These are phyloP conservation scores for Oxyteleia sp. DNA, from an alignment of 2,888 invertebrate genomes.

Conservation along the genomic window DNA sequence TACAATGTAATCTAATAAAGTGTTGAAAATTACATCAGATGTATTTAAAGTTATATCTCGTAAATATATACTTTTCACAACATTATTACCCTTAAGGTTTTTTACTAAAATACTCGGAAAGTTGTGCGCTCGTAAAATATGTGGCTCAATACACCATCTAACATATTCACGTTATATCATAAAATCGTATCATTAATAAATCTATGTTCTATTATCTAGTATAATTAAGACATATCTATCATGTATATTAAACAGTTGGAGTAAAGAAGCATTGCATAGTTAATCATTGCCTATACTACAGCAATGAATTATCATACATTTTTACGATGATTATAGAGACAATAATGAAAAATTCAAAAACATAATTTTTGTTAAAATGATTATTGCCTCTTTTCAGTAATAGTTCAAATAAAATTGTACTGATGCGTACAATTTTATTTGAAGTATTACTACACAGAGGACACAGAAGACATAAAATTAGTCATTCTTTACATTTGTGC, in stretches of 20 bases:
- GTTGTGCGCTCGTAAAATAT: slow-evolving; percentile 60
- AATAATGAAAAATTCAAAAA: too few relatives aligned
- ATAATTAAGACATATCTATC: slow-evolving; percentile 7
- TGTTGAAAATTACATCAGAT: slow-evolving; percentile 64
- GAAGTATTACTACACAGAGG: too few relatives aligned
- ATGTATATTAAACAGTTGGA: not conserved
- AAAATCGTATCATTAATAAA: slow-evolving; percentile 11
- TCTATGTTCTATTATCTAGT: not conserved
- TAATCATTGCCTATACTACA: not conserved
- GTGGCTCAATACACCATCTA: slow-evolving; percentile 7
- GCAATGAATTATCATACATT: too few relatives aligned
- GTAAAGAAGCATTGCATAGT: not conserved
- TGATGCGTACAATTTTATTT: too few relatives aligned
- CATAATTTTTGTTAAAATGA: too few relatives aligned
- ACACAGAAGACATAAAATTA: too few relatives aligned
- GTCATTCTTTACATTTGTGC: too few relatives aligned
- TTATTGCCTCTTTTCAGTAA: too few relatives aligned
- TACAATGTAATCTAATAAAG: slow-evolving; percentile 61
- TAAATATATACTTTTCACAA: slow-evolving; percentile 61
- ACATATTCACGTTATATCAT: slow-evolving; percentile 35
- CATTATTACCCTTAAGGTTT: slow-evolving; percentile 54
- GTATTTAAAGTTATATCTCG: slow-evolving; percentile 68
- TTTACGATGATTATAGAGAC: too few relatives aligned
- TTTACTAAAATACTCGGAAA: slow-evolving; percentile 54
- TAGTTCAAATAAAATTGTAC: too few relatives aligned